Evolutionary conservation across 2,888 invertebrate species (phyloP).

Genomic region (Cordilura impudica): DNA sequence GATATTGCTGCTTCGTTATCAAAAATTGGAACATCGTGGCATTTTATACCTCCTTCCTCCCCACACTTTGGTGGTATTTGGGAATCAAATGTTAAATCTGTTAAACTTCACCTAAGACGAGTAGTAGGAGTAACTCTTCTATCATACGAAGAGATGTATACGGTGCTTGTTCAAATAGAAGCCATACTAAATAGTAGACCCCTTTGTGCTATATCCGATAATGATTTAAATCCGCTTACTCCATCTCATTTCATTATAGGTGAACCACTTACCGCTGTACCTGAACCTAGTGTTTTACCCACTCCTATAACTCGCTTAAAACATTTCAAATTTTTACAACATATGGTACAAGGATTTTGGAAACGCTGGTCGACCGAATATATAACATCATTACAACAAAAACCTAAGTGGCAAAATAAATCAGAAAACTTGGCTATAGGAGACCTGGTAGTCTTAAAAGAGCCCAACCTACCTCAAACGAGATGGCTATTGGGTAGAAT

Average conservation of each 20-base stretch:
- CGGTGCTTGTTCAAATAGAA: too few relatives aligned
- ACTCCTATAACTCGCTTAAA: neutral
- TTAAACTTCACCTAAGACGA: constrained; percentile 25
- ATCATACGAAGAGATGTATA: constrained; percentile 15
- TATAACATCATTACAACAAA: constrained; percentile 21
- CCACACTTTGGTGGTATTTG: constrained; percentile 21
- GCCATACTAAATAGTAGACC: too few relatives aligned
- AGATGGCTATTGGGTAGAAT: constrained; percentile 28
- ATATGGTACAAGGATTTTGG: constrained; percentile 20
- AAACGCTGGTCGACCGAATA: constrained; percentile 26
- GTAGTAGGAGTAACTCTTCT: neutral
- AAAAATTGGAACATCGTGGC: neutral
- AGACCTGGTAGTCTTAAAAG: too few relatives aligned
- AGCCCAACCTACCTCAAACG: constrained; percentile 8
- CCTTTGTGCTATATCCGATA: constrained; percentile 12
- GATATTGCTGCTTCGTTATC: neutral
- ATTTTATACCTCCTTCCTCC: constrained; percentile 27
- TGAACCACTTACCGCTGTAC: too few relatives aligned
- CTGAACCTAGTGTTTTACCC: constrained; percentile 20
- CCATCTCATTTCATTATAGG: constrained; percentile 29
- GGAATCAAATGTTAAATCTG: constrained; percentile 16
- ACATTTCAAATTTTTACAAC: constrained; percentile 1
- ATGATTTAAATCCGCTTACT: constrained; percentile 11
- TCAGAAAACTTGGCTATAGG: constrained; percentile 1
- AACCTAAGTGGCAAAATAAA: constrained; percentile 10